phyloP scores from a whole-genome alignment of 2,113 vertebrate genomes.

The Scopus umbretta region DNA sequence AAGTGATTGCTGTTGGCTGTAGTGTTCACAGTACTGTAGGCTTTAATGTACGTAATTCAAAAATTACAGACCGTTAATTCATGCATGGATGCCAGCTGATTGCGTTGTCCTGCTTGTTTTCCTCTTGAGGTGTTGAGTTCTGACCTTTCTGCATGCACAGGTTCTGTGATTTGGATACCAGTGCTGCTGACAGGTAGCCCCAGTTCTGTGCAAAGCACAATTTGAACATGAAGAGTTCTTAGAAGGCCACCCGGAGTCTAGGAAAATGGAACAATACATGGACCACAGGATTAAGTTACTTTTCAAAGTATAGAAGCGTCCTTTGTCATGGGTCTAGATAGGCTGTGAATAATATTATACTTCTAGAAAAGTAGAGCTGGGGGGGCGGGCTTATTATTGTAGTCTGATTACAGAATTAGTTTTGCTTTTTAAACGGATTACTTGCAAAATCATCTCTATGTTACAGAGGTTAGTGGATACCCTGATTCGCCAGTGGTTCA shows the following conservation, averaged over 20 bases:
- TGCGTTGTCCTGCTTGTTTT: neutral
- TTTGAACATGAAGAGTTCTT: neutral
- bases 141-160: neutral
- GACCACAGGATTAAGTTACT: neutral
- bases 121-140: neutral
- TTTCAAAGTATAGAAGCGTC: neutral
- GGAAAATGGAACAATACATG: neutral
- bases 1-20: neutral
- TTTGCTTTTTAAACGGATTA: neutral
- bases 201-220: neutral
- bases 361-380: neutral
- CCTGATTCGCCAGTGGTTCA: neutral
- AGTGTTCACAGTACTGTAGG: neutral
- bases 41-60: neutral
- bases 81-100: neutral
- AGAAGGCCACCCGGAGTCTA: neutral
- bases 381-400: neutral
- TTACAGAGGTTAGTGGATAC: neutral
- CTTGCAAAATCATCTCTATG: neutral
- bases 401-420: neutral
- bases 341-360: neutral
- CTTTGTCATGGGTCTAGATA: neutral
- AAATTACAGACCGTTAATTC: neutral
- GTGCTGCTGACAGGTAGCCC: neutral
- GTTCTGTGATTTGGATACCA: neutral